These are phyloP conservation scores for Thalassaphorura encarpata DNA, from an alignment of 1,140 invertebrate genomes.

Conservation along the genomic window DNA sequence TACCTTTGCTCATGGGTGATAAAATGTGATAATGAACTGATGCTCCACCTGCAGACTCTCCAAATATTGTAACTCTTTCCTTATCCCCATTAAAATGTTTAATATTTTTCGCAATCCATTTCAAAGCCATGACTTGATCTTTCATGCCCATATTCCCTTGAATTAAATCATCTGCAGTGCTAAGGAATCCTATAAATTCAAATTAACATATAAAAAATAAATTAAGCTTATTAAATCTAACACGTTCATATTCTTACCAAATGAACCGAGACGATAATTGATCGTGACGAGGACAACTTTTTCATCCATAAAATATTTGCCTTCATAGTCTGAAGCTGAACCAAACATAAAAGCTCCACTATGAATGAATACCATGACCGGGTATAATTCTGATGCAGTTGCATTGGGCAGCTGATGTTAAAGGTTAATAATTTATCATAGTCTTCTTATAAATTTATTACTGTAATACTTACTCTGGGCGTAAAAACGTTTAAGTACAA, in stretches of 20 bases:
- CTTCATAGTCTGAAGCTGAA: not conserved
- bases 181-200: conserved; percentile 11
- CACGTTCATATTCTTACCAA: conserved; percentile 5
- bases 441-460: not conserved
- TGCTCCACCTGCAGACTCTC: conserved; percentile 36
- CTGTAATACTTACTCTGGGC: not conserved
- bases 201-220: not conserved
- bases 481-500: conserved; percentile 55
- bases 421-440: not conserved
- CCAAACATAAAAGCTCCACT: conserved; percentile 20
- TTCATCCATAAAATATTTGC: conserved; percentile 25
- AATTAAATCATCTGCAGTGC: conserved; percentile 8
- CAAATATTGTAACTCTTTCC: conserved; percentile 72
- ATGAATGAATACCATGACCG: conserved; percentile 27
- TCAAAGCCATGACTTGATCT: conserved; percentile 12
- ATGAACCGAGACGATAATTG: conserved; percentile 19
- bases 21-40: conserved; percentile 25
- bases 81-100: conserved; percentile 76
- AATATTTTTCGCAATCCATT: conserved; percentile 63
- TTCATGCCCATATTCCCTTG: conserved; percentile 17
- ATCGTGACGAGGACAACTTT: conserved; percentile 22
- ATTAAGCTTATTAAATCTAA: not conserved
- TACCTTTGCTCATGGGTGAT: conserved; percentile 19
- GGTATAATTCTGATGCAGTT: not conserved
- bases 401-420: not conserved